Evolutionary conservation across 1,140 invertebrate genomes (phyloP).

Genomic region (Anadara kagoshimensis): DNA sequence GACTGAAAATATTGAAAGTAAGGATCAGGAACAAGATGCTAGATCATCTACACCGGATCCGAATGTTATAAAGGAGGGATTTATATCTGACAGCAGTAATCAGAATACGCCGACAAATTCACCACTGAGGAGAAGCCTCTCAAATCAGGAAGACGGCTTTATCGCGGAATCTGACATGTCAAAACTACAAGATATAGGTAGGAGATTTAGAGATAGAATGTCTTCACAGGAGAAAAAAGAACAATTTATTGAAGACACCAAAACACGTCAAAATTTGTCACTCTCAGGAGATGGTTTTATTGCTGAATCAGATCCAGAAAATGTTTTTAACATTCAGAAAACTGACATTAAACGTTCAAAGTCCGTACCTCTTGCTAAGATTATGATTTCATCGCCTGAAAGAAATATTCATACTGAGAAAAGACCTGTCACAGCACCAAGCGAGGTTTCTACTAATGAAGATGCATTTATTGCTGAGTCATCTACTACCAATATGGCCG

Average conservation of each 20-base stretch:
- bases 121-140: background rate
- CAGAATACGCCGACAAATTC: background rate
- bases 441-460: too few species aligned
- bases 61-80: background rate
- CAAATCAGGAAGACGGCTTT: background rate
- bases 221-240: background rate
- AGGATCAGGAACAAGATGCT: too few species aligned
- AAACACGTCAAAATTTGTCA: background rate
- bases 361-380: too few species aligned
- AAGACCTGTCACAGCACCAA: too few species aligned
- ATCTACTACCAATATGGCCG: too few species aligned
- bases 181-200: background rate
- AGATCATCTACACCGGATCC: too few species aligned
- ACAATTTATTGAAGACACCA: background rate
- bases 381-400: too few species aligned
- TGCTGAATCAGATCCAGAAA: background rate
- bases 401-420: too few species aligned
- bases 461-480: too few species aligned
- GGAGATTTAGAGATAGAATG: background rate
- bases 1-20: too few species aligned
- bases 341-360: too few species aligned
- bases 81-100: background rate
- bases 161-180: background rate
- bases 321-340: too few species aligned
- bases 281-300: background rate